These are phyloP conservation scores for Gallinago solitaria DNA, from an alignment of 2,797 vertebrate genomes.

Conservation along the genomic window DNA sequence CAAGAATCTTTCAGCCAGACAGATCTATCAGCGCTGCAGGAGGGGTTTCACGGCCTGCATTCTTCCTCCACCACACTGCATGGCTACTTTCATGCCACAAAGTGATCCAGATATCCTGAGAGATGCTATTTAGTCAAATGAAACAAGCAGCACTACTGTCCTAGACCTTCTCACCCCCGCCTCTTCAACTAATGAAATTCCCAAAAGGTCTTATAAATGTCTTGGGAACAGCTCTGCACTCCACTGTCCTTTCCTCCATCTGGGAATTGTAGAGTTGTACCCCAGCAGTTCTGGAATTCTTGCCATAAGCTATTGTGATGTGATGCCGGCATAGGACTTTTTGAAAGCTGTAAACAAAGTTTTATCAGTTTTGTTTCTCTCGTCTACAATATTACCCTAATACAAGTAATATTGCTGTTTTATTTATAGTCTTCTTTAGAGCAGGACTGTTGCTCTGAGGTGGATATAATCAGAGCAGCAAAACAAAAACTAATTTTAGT, in stretches of 20 bases:
- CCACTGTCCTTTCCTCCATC: accelerated
- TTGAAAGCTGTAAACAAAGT: not conserved
- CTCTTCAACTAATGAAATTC: not conserved
- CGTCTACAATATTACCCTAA: not conserved
- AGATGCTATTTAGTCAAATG: not conserved
- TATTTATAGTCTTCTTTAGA: not conserved
- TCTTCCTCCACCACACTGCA: not conserved
- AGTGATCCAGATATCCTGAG: not conserved
- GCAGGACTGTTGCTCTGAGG: not conserved
- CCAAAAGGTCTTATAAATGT: not conserved
- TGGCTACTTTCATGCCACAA: not conserved
- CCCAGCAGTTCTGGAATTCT: not conserved
- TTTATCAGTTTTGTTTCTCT: not conserved
- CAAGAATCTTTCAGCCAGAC: not conserved
- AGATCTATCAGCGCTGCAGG: not conserved
- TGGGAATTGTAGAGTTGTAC: not conserved
- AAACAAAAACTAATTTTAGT: not conserved
- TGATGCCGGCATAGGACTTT: not conserved
- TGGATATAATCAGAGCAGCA: not conserved
- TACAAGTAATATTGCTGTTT: not conserved
- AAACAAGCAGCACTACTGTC: not conserved
- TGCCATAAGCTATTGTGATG: not conserved
- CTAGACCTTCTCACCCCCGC: not conserved
- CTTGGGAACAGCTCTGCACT: not conserved
- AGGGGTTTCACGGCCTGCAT: not conserved